Evolutionary conservation across 2,113 vertebrate genomes (phyloP).

Genomic region (Nothoprocta perdicaria): DNA sequence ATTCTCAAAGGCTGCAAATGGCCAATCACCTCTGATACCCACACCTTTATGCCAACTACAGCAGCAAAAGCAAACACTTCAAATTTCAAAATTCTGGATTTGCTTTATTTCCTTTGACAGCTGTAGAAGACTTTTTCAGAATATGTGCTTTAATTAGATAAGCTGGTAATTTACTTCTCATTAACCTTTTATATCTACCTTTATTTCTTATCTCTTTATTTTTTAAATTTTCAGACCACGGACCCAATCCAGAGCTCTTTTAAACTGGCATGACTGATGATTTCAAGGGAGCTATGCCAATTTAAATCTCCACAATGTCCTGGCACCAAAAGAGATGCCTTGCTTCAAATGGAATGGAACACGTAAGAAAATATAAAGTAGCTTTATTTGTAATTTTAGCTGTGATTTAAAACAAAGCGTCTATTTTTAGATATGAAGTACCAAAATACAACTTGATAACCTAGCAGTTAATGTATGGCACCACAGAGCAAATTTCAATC

Average conservation of each 20-base stretch:
- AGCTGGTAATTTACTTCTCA: conserved; percentile 35
- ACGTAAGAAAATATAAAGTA: conserved; percentile 34
- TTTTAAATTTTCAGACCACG: not conserved
- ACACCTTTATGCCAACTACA: not conserved
- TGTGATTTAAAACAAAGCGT: conserved; percentile 45
- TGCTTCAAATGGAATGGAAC: conserved; percentile 35
- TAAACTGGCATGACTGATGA: conserved; percentile 22
- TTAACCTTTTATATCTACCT: conserved; percentile 5
- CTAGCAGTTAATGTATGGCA: conserved; percentile 37
- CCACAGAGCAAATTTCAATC: conserved; percentile 12
- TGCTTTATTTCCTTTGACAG: conserved; percentile 50
- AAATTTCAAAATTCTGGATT: conserved; percentile 35
- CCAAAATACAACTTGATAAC: not conserved
- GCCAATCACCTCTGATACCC: not conserved
- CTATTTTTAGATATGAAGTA: conserved; percentile 46
- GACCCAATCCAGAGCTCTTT: not conserved
- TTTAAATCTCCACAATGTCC: conserved; percentile 11
- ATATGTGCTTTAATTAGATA: conserved; percentile 29
- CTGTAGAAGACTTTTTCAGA: conserved; percentile 15
- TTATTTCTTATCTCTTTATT: not conserved
- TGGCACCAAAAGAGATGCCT: conserved; percentile 41
- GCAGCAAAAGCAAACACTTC: conserved; percentile 3
- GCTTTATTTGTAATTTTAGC: conserved; percentile 37
- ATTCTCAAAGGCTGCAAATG: not conserved
- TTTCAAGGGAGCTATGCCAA: conserved; percentile 2